Evolutionary conservation across 2,888 invertebrate species (phyloP).

Genomic region (Sarcophaga carnaria): DNA sequence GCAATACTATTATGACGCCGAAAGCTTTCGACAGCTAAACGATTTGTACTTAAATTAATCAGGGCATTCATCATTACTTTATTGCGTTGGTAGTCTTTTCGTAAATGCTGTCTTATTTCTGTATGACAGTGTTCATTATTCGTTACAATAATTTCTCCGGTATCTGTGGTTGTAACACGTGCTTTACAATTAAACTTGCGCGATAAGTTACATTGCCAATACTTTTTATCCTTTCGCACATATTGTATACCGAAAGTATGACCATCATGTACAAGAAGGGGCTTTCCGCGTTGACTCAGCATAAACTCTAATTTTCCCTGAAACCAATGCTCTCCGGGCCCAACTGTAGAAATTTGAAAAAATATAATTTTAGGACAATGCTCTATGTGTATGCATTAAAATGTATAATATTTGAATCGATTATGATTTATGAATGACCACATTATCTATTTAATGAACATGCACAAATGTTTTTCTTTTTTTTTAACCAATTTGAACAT

Average conservation of each 20-base stretch:
- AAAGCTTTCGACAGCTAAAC: conserved; percentile 75
- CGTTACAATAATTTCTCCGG: conserved; percentile 80
- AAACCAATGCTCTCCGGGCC: conserved; percentile 82
- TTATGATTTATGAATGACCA: conserved; percentile 11
- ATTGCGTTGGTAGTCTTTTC: conserved; percentile 82
- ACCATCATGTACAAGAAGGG: conserved; percentile 81
- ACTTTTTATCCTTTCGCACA: conserved; percentile 82
- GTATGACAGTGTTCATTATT: conserved; percentile 82
- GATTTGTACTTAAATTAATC: conserved; percentile 78
- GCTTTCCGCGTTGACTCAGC: conserved; percentile 82
- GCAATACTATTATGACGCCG: conserved; percentile 72
- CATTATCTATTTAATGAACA: conserved; percentile 38
- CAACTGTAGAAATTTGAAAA: conserved; percentile 75
- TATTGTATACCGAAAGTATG: conserved; percentile 82
- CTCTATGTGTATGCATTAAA: conserved; percentile 3
- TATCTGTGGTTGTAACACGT: conserved; percentile 81
- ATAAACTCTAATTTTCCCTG: conserved; percentile 82
- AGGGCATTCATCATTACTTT: conserved; percentile 81
- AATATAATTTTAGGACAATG: too few species aligned
- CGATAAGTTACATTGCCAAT: conserved; percentile 82
- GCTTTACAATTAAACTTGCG: conserved; percentile 82
- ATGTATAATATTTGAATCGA: conserved; percentile 30
- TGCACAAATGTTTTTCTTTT: conserved; percentile 33
- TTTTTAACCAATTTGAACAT: background rate
- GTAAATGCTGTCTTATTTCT: conserved; percentile 81